Evolutionary conservation across 2,888 invertebrate species (phyloP).

Genomic region (Acleris literana): DNA sequence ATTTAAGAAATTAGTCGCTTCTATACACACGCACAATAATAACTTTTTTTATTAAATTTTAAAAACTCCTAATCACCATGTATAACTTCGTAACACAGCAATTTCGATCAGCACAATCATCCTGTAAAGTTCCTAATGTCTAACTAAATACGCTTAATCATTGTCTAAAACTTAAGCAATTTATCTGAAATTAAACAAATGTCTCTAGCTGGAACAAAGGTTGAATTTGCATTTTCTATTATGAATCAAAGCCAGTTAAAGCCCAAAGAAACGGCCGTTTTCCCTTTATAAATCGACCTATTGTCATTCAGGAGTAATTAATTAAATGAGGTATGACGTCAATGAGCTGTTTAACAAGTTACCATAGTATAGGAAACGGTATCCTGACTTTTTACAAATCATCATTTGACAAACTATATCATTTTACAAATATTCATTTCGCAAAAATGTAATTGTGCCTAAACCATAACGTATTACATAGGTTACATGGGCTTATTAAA

Average conservation of each 20-base stretch:
- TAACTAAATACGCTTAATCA: conserved; percentile 22
- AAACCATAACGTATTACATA: too few relatives aligned
- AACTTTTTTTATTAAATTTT: too few relatives aligned
- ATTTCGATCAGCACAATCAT: not conserved
- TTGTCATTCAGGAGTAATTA: conserved; percentile 26
- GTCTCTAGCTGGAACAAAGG: conserved; percentile 42
- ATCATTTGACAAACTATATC: too few relatives aligned
- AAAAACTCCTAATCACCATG: not conserved
- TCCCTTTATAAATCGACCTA: conserved; percentile 38
- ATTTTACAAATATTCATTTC: too few relatives aligned
- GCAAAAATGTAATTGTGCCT: too few relatives aligned
- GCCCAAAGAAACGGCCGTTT: conserved; percentile 41
- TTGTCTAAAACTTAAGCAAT: conserved; percentile 36
- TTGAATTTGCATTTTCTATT: conserved; percentile 51
- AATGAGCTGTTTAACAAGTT: conserved; percentile 9
- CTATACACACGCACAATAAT: too few relatives aligned
- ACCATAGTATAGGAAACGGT: not conserved
- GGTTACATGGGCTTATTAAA: too few relatives aligned
- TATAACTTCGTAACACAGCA: not conserved
- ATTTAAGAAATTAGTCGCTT: too few relatives aligned
- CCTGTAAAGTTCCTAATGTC: not conserved
- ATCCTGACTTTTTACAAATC: too few relatives aligned
- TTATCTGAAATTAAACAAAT: conserved; percentile 45
- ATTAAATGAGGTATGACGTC: conserved; percentile 16
- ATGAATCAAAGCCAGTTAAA: conserved; percentile 47